Evolutionary conservation across 2,113 vertebrate species (phyloP).

Genomic region (Isichthys henryi): DNA sequence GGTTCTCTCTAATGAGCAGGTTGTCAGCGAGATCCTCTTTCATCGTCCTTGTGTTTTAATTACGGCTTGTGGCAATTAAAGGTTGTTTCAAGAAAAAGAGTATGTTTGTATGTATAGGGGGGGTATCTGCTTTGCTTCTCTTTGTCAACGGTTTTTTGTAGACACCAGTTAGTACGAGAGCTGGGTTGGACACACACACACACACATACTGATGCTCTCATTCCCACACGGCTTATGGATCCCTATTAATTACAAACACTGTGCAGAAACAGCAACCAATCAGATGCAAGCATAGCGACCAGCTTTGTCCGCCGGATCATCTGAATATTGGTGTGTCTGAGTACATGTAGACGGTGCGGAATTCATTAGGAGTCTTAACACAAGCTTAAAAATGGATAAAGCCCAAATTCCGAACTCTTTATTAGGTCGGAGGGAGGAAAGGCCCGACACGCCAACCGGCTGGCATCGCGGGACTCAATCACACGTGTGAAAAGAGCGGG

Average conservation of each 20-base stretch:
- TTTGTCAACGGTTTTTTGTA: background rate
- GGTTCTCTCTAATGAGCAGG: constrained; percentile 14
- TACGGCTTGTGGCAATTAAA: constrained; percentile 12
- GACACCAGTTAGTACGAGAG: background rate
- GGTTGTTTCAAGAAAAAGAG: constrained; percentile 14
- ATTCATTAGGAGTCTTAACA: background rate
- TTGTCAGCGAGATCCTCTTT: constrained; percentile 10
- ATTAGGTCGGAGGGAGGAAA: background rate
- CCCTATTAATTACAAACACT: background rate
- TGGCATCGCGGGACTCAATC: background rate
- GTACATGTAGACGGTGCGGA: background rate
- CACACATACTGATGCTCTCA: background rate
- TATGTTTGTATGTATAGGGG: background rate
- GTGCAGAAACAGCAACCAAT: background rate
- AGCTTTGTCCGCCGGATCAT: background rate
- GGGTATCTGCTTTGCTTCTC: background rate
- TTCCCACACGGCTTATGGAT: background rate
- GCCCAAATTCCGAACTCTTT: background rate
- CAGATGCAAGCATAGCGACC: background rate
- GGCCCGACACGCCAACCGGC: background rate
- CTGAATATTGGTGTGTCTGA: background rate
- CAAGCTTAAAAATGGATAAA: background rate
- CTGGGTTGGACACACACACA: constrained; percentile 17
- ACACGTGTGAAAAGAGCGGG: background rate
- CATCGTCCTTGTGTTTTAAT: constrained; percentile 15